Evolutionary conservation across 2,888 invertebrate genomes (phyloP).

Genomic region (Aethes cnicana): DNA sequence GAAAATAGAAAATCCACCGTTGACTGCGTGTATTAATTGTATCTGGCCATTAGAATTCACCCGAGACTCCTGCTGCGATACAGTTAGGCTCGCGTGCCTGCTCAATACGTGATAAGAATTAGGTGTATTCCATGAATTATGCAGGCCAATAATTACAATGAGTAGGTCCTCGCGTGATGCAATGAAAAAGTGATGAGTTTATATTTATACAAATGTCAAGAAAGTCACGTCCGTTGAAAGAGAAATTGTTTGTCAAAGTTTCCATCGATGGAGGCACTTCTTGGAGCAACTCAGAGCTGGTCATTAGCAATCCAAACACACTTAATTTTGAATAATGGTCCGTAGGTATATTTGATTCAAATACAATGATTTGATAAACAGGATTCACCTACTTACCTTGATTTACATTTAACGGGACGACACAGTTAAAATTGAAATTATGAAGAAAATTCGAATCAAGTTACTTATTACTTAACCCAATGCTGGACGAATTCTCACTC

Average conservation of each 20-base stretch:
- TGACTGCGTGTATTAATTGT: constrained; percentile 80
- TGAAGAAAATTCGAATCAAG: too few relatives aligned
- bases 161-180: constrained; percentile 51
- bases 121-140: constrained; percentile 53
- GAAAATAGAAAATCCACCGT: constrained; percentile 82
- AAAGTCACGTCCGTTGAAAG: constrained; percentile 51
- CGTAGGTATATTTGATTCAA: background rate
- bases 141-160: constrained; percentile 48
- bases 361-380: too few relatives aligned
- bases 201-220: constrained; percentile 45
- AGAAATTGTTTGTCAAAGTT: constrained; percentile 62
- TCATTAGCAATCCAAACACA: constrained; percentile 27
- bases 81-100: constrained; percentile 76
- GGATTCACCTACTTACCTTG: too few relatives aligned
- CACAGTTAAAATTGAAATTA: too few relatives aligned
- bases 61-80: constrained; percentile 62
- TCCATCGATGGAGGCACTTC: constrained; percentile 42
- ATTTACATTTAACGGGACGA: too few relatives aligned
- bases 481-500: too few relatives aligned
- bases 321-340: constrained; percentile 7
- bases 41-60: constrained; percentile 75
- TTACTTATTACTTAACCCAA: too few relatives aligned
- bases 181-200: constrained; percentile 47
- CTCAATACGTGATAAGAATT: constrained; percentile 69
- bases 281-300: constrained; percentile 30